phyloP scores from a whole-genome alignment of 2,797 vertebrate species.

The Epinephelus awoara region DNA sequence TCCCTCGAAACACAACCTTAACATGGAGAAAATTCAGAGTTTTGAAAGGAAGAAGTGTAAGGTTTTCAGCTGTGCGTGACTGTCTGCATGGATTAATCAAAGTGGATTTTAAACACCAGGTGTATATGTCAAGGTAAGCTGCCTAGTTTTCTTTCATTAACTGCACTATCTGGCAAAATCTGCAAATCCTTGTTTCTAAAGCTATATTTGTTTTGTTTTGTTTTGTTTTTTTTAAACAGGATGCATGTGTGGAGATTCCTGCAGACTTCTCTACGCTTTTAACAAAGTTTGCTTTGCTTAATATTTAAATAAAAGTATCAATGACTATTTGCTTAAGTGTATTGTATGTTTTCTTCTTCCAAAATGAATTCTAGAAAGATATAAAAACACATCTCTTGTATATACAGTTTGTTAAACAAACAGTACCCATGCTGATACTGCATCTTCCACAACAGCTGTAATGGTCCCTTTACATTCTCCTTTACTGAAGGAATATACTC shows the following conservation, averaged over 20 bases:
- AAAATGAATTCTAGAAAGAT: not conserved
- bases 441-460: not conserved
- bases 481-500: not conserved
- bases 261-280: not conserved
- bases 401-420: not conserved
- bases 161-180: not conserved
- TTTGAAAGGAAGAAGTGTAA: not conserved
- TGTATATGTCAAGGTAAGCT: not conserved
- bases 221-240: constrained; percentile 7
- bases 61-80: not conserved
- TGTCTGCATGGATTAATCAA: not conserved
- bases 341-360: not conserved
- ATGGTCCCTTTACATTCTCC: not conserved
- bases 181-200: not conserved
- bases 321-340: constrained; percentile 10
- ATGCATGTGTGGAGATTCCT: not conserved
- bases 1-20: not conserved
- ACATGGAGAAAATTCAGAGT: not conserved
- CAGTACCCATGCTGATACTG: not conserved
- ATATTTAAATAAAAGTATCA: constrained; percentile 57
- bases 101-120: not conserved
- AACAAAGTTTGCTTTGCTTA: not conserved
- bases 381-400: constrained; percentile 3
- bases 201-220: too few relatives aligned
- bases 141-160: not conserved